Evolutionary conservation across 2,113 vertebrate species (phyloP), one percentile per base, ranked within the genome.

Genomic region (Orycteropus afer): DNA sequence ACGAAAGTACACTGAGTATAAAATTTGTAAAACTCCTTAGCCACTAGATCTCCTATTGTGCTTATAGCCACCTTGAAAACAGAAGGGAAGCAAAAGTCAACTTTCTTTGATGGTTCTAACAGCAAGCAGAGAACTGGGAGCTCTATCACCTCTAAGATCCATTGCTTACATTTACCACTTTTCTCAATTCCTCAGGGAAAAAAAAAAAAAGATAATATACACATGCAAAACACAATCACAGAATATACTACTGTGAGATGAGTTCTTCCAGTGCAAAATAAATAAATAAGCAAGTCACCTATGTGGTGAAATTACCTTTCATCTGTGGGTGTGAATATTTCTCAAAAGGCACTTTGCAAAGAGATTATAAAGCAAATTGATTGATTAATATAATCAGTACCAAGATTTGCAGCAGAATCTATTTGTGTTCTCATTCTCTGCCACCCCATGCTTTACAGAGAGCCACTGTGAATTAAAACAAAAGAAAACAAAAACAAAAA

Each of bases 241-340:
- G 37, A 57, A 23, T 1, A 3, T 2, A 32, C 25, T 37, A 45
- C 17, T 71, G 32, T 57, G 65, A 29, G 0, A 0, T 32, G n/a
- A 5, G 11, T 20, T 7, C 15, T 9, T 15, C 47, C 9, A 6
- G 3, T 0, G 13, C 4, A 7, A 18, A 51, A 61, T 27, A 2
- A 37, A 6, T 7, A 37, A 5, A 29, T 1, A 5, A 5, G 18
- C 0, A 4, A 12, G 9, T 2, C 25, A 11, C 0, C 34, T 2
- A 0, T 18, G 65, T 4, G 17, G 23, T 18, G n/a, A 45, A 10
- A 27, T 7, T 10, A 20, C 4, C 32, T 42, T 45, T 25, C 63
- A n/a, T 3, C 10, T 20, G 4, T 5, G 25, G 59, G 20, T 4
- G 2, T 1, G n/a, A 32, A 1, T 0, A 7, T 74, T 51, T n/a